Percentiles rank a stretch among this genome's conserved stretches.
These are phyloP conservation scores for Pseudococcus jackbeardsleyi DNA, from an alignment of 2,888 invertebrate species.

Conservation along the genomic window DNA sequence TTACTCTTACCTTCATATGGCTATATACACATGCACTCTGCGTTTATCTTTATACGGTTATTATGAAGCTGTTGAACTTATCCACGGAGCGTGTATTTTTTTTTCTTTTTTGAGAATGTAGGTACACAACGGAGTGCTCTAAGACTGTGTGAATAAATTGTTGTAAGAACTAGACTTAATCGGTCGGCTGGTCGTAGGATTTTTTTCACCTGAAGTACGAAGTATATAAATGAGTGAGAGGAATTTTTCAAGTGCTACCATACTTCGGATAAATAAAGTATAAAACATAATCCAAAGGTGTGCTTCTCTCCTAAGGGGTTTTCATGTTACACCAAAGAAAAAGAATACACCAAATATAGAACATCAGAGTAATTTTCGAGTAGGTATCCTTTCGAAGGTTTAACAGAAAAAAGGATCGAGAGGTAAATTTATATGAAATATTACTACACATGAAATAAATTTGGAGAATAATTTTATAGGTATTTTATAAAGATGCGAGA, in stretches of 20 bases:
- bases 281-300: not conserved
- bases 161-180: not conserved
- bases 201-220: not conserved
- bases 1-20: not conserved
- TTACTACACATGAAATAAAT: not conserved
- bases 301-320: not conserved
- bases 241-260: not conserved
- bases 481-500: not conserved
- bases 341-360: not conserved
- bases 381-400: not conserved
- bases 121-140: not conserved
- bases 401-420: not conserved
- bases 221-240: not conserved
- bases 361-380: not conserved
- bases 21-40: not conserved
- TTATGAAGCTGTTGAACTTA: constrained; percentile 4
- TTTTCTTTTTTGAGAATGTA: not conserved
- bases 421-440: not conserved
- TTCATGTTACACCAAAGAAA: not conserved
- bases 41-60: constrained; percentile 28
- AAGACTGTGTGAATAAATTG: not conserved
- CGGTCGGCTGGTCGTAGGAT: not conserved
- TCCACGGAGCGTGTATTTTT: not conserved
- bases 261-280: not conserved
- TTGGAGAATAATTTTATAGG: not conserved